Base-by-base conservation (phyloP, 2,888 invertebrate genomes). In the Pristionchus entomophagus region DNA sequence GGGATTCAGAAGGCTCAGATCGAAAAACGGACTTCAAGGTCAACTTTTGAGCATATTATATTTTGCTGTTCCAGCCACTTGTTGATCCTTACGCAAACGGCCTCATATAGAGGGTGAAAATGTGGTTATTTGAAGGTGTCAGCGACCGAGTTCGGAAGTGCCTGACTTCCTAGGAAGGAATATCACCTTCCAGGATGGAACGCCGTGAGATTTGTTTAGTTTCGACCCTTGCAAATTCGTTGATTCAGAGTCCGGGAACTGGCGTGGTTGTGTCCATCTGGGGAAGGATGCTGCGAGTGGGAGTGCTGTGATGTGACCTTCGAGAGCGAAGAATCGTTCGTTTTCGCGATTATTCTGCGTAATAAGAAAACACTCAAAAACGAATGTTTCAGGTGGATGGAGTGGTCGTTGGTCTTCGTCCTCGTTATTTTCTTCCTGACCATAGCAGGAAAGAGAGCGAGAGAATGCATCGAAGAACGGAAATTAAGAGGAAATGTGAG, bases 241-340 rank as follows among this genome's bases (percentile, higher is more conserved):
- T 10, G 10, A 0, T 65, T 65, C 32, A 65, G 65, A 35, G 65
- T 65, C 8, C 32, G 35, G 14, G 65, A 65, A 35, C 65, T 65
- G 12, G 65, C 65, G 4, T 65, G 65, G 65, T 65, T 65, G 65
- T 65, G 65, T 19, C 65, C 65, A 3, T 32, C 65, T 5, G 14
- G 22, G 6, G 65, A 65, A 35, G 17, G 32, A 14, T 65, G 65
- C 65, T 65, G 65, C 32, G 65, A 65, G n/a, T 65, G 65, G 65
- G 65, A 65, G 22, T 65, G 65, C 65, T 65, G 65, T 6, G 65
- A 65, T 65, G 65, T 65, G 32, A 65, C 65, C 35, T 65, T 32
- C 65, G 32, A 65, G 32, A 35, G 65, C 17, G 65, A 65, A 19
- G 35, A 65, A 35, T 65, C 65, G 65, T 65, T 3, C 29, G 65